Evolutionary conservation across 2,113 vertebrate genomes (phyloP).

Genomic region (Chaetops frenatus): DNA sequence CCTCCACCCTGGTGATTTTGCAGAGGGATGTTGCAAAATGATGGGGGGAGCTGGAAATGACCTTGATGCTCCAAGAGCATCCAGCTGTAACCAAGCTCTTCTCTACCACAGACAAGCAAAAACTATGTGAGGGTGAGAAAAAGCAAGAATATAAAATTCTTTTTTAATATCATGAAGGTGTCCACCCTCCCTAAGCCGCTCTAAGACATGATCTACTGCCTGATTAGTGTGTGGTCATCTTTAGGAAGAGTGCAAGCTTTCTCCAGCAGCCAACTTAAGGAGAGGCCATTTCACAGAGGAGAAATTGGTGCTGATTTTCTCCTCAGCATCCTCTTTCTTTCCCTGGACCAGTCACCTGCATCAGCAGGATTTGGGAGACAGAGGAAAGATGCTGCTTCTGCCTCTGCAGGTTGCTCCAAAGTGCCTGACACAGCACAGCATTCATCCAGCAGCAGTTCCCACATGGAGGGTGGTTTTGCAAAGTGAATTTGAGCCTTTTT

Average conservation of each 20-base stretch:
- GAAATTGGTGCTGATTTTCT: not conserved
- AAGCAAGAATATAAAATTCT: not conserved
- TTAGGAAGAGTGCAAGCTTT: not conserved
- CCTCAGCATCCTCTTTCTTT: not conserved
- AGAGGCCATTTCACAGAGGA: conserved; percentile 6
- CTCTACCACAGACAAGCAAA: not conserved
- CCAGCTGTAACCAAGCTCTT: not conserved
- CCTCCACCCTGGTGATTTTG: not conserved
- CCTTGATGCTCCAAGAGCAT: not conserved
- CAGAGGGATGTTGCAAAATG: not conserved
- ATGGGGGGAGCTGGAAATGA: not conserved
- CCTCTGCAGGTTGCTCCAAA: not conserved
- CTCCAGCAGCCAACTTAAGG: not conserved
- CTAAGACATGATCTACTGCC: not conserved
- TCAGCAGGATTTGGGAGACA: not conserved
- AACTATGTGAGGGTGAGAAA: not conserved
- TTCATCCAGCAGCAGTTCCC: not conserved
- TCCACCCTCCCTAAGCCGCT: not conserved
- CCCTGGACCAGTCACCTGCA: not conserved
- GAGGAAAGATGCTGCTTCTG: not conserved
- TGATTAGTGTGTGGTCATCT: not conserved
- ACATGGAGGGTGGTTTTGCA: fast-evolving
- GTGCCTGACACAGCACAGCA: not conserved
- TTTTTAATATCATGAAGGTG: not conserved
- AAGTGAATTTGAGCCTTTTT: not conserved